Base-by-base conservation (phyloP, 2,888 invertebrate genomes). In the Philereme transversata region DNA sequence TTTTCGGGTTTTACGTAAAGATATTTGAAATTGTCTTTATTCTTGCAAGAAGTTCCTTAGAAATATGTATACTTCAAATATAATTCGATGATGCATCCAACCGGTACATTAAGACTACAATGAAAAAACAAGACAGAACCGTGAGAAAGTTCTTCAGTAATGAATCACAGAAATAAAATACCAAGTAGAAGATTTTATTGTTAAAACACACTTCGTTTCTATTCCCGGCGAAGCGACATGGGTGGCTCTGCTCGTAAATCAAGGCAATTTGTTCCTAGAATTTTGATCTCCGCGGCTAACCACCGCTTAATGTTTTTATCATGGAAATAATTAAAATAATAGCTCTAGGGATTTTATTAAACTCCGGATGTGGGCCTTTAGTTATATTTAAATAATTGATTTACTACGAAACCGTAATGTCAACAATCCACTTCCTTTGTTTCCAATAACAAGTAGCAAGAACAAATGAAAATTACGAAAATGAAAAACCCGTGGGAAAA, bases 231-330 rank as follows among this genome's bases (percentile, higher is more conserved):
- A 81, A 63, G 72, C 88, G 74, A 82, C 83, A 82, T 88, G 89
- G 89, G 88, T 89, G 88, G 89, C 81, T 73, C 73, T 59, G 70
- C 69, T 73, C 78, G 78, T 86, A 86, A 86, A 86, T 86, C 86
- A 88, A 81, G 79, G 83, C 83, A 86, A 88, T 88, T 86, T 86
- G 86, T 86, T 88, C 87, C 83, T 77, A 81, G 86, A 86, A 67
- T 64, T 61, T 65, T 55, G 69, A 70, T 69, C 68, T 61, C 46
- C 55, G 54, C 55, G 65, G 69, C 60, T 58, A 58, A 47, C 56
- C 49, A 46, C 57, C 11, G 65, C 60, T 64, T 62, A 62, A 65
- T 67, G 53, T 65, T 60, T 62, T 63, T 63, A 64, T 63, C 47
- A 57, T 61, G 64, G 49, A 65, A 65, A 61, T 58, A 59, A 65